Conservation (phyloP, 2,888 invertebrate species). For the Periphyllus acericola region DNA sequence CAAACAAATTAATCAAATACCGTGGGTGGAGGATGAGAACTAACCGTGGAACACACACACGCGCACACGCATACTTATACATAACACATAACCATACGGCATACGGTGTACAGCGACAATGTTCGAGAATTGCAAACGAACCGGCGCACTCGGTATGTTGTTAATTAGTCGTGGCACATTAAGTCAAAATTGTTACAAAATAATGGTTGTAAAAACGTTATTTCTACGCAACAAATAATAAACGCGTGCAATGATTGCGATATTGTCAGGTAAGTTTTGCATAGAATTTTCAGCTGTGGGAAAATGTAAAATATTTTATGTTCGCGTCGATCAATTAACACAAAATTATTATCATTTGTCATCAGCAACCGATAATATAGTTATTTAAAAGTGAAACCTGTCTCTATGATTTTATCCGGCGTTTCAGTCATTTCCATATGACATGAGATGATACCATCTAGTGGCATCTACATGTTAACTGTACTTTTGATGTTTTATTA, state of each 20-base stretch:
- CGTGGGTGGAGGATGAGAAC: neutral
- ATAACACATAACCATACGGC: too few species aligned
- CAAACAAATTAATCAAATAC: constrained; percentile 36
- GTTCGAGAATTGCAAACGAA: constrained; percentile 34
- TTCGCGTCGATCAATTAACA: neutral
- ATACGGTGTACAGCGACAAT: neutral
- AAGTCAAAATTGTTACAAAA: constrained; percentile 25
- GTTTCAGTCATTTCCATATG: neutral
- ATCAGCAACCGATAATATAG: neutral
- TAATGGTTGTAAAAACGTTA: constrained; percentile 9
- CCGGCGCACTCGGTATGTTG: neutral
- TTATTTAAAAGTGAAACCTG: neutral
- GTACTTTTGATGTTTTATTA: neutral
- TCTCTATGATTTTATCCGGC: neutral
- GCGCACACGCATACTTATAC: neutral
- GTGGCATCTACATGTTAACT: neutral
- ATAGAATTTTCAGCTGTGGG: neutral
- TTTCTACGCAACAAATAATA: constrained; percentile 3
- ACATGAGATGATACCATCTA: neutral
- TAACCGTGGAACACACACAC: too few species aligned
- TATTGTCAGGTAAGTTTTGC: neutral
- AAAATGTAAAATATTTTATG: too few species aligned
- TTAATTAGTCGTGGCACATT: constrained; percentile 33
- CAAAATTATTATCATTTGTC: neutral
- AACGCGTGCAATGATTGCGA: neutral